Conservation (phyloP, 2,113 vertebrate genomes). For the Fukomys damarensis region DNA sequence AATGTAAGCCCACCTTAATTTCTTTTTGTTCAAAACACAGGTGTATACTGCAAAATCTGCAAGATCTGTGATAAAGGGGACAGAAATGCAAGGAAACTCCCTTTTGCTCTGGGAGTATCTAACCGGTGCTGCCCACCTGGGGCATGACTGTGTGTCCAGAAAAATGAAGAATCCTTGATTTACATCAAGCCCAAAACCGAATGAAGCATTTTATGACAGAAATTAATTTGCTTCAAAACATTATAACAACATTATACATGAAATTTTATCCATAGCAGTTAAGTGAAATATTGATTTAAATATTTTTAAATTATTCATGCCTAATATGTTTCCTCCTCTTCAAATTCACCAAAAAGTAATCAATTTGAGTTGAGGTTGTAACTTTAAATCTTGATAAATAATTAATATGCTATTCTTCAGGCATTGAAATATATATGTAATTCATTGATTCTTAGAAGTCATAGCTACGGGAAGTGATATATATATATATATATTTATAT, state of each 20-base stretch:
- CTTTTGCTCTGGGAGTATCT: neutral
- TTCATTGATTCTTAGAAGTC: conserved; percentile 37
- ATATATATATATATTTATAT: no score
- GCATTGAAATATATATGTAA: conserved; percentile 40
- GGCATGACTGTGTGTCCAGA: neutral
- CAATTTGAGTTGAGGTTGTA: neutral
- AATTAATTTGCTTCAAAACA: conserved; percentile 11
- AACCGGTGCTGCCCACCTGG: neutral
- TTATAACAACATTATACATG: neutral
- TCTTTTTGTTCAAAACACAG: neutral
- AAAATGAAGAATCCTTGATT: conserved; percentile 12
- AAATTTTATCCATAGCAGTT: neutral
- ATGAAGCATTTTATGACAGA: neutral
- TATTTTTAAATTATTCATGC: neutral
- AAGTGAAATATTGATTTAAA: neutral
- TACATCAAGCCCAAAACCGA: neutral
- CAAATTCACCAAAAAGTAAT: neutral
- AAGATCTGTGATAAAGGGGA: neutral
- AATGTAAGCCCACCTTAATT: conserved; percentile 12
- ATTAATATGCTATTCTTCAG: conserved; percentile 18
- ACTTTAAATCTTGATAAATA: conserved; percentile 16
- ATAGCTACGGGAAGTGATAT: no score
- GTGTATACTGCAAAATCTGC: neutral
- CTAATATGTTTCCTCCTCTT: neutral
- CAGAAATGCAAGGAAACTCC: neutral